Evolutionary conservation across 1,140 invertebrate genomes (phyloP).

Genomic region (Meloidogyne floridensis): DNA sequence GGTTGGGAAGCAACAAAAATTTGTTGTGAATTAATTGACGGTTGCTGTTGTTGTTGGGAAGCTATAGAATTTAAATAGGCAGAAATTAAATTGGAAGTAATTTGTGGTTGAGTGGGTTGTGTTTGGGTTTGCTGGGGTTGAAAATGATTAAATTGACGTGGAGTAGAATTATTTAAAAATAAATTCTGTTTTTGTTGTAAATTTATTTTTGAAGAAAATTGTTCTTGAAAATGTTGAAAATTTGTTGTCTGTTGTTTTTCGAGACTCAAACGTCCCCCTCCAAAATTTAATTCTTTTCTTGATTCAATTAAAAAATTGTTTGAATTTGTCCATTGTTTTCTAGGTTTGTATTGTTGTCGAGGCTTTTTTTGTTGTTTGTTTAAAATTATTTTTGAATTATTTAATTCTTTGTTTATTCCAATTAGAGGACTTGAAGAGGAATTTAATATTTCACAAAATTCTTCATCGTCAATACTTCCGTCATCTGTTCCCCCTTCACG

Average conservation of each 20-base stretch:
- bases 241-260: background rate
- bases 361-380: background rate
- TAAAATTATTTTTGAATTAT: background rate
- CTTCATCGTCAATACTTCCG: constrained; percentile 17
- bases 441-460: constrained; percentile 13
- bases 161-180: no score
- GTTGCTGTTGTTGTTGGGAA: background rate
- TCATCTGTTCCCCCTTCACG: constrained; percentile 30
- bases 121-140: background rate
- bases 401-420: background rate
- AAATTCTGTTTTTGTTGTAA: background rate
- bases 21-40: background rate
- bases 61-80: background rate
- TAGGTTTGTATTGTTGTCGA: background rate
- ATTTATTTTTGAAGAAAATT: no score
- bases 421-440: no score
- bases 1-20: background rate
- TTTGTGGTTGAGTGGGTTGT: background rate
- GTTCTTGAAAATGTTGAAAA: background rate
- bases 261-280: background rate
- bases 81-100: background rate
- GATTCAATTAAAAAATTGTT: background rate
- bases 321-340: background rate
- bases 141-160: no score
- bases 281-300: background rate